A percentile compares a stretch with the other conserved stretches of the same genome.
Evolutionary conservation across 2,113 vertebrate species (phyloP).

Genomic region (Limanda limanda): DNA sequence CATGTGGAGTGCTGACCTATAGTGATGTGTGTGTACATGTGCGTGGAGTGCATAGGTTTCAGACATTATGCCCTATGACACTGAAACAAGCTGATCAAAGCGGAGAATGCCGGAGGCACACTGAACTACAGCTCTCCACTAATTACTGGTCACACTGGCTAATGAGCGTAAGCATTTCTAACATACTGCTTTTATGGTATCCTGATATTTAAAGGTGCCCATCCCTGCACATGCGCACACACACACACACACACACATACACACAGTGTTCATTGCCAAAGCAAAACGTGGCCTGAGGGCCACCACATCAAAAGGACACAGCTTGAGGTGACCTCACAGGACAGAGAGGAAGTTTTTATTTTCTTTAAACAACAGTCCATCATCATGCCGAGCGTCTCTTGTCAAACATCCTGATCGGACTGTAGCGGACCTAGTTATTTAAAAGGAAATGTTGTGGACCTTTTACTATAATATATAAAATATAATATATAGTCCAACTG

Average conservation of each 20-base stretch:
- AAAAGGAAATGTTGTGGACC: too few species aligned
- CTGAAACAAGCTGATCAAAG: conserved; percentile 46
- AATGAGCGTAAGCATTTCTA: conserved; percentile 48
- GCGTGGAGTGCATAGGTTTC: not conserved
- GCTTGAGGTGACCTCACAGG: conserved; percentile 22
- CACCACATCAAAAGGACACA: conserved; percentile 53
- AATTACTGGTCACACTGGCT: conserved; percentile 19
- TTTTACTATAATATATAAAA: too few species aligned
- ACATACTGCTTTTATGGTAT: conserved; percentile 41
- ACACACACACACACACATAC: conserved; percentile 10
- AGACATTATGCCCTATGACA: conserved; percentile 23
- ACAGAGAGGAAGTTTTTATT: conserved; percentile 25
- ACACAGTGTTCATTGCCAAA: not conserved
- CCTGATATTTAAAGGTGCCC: conserved; percentile 32
- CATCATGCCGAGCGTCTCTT: not conserved
- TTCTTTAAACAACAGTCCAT: not conserved
- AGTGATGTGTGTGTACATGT: not conserved
- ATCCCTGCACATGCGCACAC: not conserved
- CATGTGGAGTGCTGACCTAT: conserved; percentile 35
- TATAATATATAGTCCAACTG: too few species aligned
- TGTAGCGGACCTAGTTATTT: too few species aligned
- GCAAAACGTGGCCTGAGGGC: conserved; percentile 16
- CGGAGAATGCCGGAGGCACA: not conserved
- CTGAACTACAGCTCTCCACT: not conserved
- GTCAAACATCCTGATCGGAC: not conserved